Conservation (phyloP, 35 echinoderm and acorn worm species). For the Acanthaster planci region DNA sequence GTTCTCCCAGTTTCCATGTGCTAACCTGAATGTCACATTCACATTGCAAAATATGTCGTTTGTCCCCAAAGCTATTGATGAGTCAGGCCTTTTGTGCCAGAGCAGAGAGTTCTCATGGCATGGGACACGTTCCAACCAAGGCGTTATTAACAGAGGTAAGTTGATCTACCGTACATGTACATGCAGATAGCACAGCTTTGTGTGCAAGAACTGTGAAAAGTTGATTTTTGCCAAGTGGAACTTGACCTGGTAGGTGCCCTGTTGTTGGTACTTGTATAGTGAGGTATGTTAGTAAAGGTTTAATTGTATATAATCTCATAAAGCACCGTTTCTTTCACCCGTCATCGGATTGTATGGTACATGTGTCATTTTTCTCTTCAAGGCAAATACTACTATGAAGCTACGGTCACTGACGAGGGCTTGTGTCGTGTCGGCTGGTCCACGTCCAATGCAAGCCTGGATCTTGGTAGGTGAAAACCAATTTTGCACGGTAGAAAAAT, state of each 20-base stretch:
- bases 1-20: no score
- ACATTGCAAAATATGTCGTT: slow-evolving; percentile 8
- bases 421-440: slow-evolving; percentile 92
- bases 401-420: slow-evolving; percentile 94
- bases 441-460: slow-evolving; percentile 64
- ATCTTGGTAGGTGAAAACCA: slow-evolving; percentile 63
- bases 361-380: neutral
- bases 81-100: slow-evolving; percentile 77
- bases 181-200: no score
- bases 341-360: neutral
- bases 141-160: slow-evolving; percentile 68
- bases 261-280: neutral
- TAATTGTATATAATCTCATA: neutral
- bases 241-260: no score
- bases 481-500: no score
- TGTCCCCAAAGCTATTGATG: slow-evolving; percentile 86
- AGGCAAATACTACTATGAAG: slow-evolving; percentile 97
- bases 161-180: no score
- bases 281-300: neutral
- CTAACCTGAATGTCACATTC: no score
- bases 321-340: neutral
- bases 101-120: slow-evolving; percentile 91
- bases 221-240: no score
- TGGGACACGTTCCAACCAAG: slow-evolving; percentile 87
- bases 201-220: no score